A percentile compares a stretch with the other conserved stretches of the same genome.
Conservation (phyloP, 2,888 invertebrate species). For the Notodonta ziczac region DNA sequence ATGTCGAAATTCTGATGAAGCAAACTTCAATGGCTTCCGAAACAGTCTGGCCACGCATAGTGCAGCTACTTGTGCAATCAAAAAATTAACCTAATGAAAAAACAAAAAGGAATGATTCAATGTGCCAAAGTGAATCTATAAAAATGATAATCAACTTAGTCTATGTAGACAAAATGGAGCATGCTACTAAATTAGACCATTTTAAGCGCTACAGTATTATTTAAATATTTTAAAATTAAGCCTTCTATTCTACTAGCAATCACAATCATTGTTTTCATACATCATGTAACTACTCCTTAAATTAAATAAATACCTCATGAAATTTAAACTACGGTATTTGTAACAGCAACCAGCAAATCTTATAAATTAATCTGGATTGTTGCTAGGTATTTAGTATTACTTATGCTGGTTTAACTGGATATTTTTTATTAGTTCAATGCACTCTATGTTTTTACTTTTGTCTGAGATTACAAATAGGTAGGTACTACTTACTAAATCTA, state of each 20-base stretch:
- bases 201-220: too few species aligned
- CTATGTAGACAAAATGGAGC: not conserved
- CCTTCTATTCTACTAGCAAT: not conserved
- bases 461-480: not conserved
- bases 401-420: too few species aligned
- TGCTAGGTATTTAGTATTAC: too few species aligned
- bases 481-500: constrained; percentile 89
- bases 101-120: constrained; percentile 47
- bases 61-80: constrained; percentile 92
- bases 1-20: constrained; percentile 89
- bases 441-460: too few species aligned
- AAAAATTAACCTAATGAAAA: constrained; percentile 91
- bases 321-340: too few species aligned
- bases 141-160: not conserved
- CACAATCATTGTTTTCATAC: too few species aligned
- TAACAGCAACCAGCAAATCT: too few species aligned
- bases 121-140: constrained; percentile 33
- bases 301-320: too few species aligned
- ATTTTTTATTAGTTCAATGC: too few species aligned
- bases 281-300: too few species aligned
- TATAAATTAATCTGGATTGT: too few species aligned
- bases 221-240: not conserved
- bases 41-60: constrained; percentile 91
- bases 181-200: not conserved
- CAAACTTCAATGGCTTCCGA: constrained; percentile 90